Percentiles rank a stretch among this genome's conserved stretches.
phyloP scores from a whole-genome alignment of 2,888 invertebrate species.

The Tridacna crocea region DNA sequence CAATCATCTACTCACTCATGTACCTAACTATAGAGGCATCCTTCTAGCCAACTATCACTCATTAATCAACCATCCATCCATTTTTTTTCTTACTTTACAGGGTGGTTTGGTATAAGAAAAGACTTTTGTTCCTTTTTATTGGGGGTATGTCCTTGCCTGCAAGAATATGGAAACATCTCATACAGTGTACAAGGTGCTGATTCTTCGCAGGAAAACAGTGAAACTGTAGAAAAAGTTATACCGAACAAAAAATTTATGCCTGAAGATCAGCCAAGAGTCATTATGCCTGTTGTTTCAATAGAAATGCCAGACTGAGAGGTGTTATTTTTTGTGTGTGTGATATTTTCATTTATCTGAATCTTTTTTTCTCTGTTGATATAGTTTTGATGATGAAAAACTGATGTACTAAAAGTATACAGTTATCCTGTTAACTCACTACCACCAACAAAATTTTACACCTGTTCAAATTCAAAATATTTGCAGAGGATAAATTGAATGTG shows the following conservation, averaged over 20 bases:
- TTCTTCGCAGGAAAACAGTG: slow-evolving; percentile 33
- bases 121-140: slow-evolving; percentile 99
- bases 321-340: not conserved
- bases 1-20: too few relatives aligned
- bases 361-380: too few relatives aligned
- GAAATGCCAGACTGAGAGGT: slow-evolving; percentile 74
- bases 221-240: slow-evolving; percentile 41
- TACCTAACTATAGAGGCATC: too few relatives aligned
- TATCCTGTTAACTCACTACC: too few relatives aligned
- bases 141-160: slow-evolving; percentile 95
- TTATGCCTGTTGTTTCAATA: slow-evolving; percentile 79
- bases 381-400: too few relatives aligned
- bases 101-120: slow-evolving; percentile 99
- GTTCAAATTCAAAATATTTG: too few relatives aligned
- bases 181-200: slow-evolving; percentile 86
- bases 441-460: too few relatives aligned
- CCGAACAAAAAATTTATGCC: slow-evolving; percentile 84
- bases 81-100: slow-evolving; percentile 86
- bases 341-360: not conserved
- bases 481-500: too few relatives aligned
- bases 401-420: too few relatives aligned
- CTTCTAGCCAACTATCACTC: too few relatives aligned
- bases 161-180: slow-evolving; percentile 99
- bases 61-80: too few relatives aligned
- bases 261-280: slow-evolving; percentile 85